Conservation (phyloP, 2,797 vertebrate species). For the Spatula versicolor region DNA sequence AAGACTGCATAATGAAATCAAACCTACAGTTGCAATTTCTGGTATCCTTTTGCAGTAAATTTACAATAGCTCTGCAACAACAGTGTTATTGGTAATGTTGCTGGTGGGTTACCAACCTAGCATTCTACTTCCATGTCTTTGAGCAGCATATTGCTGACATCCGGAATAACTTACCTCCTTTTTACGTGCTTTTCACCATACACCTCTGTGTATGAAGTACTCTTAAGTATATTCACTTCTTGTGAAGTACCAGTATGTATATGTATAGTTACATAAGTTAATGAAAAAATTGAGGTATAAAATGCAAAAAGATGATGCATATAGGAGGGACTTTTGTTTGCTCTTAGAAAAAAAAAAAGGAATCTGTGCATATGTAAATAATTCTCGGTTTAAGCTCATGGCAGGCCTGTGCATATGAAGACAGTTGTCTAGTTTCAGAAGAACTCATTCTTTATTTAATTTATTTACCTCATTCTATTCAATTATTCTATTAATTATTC, state of each 20-base stretch:
- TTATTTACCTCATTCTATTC: neutral
- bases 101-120: neutral
- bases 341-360: neutral
- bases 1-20: neutral
- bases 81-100: neutral
- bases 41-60: neutral
- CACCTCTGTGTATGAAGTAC: neutral
- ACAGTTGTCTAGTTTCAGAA: neutral
- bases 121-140: neutral
- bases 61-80: neutral
- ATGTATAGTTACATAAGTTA: fast-evolving
- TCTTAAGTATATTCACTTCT: too few relatives aligned
- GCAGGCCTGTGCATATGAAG: neutral
- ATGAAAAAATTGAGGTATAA: neutral
- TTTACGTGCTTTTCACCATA: neutral
- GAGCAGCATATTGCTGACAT: neutral
- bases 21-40: neutral
- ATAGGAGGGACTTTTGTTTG: neutral
- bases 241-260: too few relatives aligned
- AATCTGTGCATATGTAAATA: neutral
- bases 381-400: neutral
- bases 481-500: neutral
- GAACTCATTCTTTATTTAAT: neutral
- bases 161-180: neutral
- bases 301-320: neutral